A percentile compares a stretch with the other conserved stretches of the same genome.
Evolutionary conservation across 35 echinoderm and acorn worm species (phyloP).

Genomic region (Acanthaster planci): DNA sequence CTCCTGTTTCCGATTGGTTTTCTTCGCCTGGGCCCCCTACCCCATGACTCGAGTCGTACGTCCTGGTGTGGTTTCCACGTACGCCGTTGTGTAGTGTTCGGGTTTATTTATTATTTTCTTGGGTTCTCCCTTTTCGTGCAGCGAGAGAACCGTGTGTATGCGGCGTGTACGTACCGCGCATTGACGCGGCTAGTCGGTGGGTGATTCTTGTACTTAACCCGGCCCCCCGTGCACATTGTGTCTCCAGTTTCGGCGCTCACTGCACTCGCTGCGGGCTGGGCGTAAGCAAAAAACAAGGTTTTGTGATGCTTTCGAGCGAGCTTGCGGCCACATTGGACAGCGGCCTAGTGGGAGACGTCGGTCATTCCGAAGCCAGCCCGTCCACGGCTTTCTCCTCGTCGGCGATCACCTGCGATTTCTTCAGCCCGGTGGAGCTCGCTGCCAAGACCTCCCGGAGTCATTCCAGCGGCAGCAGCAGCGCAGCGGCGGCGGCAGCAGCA

Average conservation of each 20-base stretch:
- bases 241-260: not conserved
- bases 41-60: conserved; percentile 7
- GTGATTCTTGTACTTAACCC: not conserved
- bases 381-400: conserved; percentile 27
- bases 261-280: not conserved
- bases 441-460: conserved; percentile 9
- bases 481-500: not conserved
- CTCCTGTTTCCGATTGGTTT: conserved; percentile 25
- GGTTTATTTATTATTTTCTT: no score
- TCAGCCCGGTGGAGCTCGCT: conserved; percentile 48
- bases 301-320: conserved; percentile 83
- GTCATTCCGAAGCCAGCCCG: conserved; percentile 41
- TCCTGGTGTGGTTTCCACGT: conserved; percentile 16
- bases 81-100: not conserved
- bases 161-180: not conserved
- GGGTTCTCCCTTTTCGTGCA: not conserved
- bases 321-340: conserved; percentile 72
- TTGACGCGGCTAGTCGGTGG: conserved; percentile 11
- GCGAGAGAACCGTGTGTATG: not conserved
- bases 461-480: no score
- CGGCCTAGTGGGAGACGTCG: conserved; percentile 68
- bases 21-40: not conserved
- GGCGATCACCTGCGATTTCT: conserved; percentile 58
- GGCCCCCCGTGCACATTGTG: conserved; percentile 6
- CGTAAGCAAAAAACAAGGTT: not conserved